Conservation (phyloP, 2,113 vertebrate species). For the Mustelus asterias region DNA sequence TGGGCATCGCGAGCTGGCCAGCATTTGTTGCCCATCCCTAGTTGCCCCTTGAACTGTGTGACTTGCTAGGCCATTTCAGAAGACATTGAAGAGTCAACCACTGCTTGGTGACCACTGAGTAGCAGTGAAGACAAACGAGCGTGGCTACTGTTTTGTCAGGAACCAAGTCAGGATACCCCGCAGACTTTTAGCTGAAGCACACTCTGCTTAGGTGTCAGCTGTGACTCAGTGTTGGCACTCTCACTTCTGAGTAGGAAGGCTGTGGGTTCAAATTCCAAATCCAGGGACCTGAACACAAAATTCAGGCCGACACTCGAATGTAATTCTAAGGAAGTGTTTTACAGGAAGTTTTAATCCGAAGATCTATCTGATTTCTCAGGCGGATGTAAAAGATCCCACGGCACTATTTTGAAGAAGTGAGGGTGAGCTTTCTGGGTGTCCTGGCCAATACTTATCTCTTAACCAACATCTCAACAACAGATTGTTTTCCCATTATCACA, state of each 20-base stretch:
- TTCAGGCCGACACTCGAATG: not conserved
- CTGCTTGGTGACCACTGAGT: not conserved
- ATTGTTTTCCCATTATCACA: not conserved
- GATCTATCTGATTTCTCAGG: not conserved
- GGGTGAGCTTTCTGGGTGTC: not conserved
- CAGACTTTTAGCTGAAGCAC: not conserved
- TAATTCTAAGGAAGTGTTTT: not conserved
- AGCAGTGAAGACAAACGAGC: not conserved
- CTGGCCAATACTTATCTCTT: not conserved
- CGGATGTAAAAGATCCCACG: not conserved
- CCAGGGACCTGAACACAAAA: not conserved
- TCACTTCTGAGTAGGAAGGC: not conserved
- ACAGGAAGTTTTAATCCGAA: too few species aligned
- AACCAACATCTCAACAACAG: not conserved
- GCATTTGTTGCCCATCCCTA: too few species aligned
- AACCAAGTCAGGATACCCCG: not conserved
- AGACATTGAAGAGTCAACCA: too few species aligned
- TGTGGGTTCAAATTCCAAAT: not conserved
- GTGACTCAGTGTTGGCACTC: not conserved
- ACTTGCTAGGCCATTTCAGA: too few species aligned
- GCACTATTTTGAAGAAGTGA: not conserved
- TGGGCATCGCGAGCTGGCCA: too few species aligned
- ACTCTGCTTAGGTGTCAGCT: not conserved
- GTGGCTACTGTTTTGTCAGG: not conserved
- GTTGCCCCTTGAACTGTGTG: too few species aligned